These are phyloP conservation scores for Heliconius nattereri DNA, from an alignment of 1,140 invertebrate species.

Conservation along the genomic window DNA sequence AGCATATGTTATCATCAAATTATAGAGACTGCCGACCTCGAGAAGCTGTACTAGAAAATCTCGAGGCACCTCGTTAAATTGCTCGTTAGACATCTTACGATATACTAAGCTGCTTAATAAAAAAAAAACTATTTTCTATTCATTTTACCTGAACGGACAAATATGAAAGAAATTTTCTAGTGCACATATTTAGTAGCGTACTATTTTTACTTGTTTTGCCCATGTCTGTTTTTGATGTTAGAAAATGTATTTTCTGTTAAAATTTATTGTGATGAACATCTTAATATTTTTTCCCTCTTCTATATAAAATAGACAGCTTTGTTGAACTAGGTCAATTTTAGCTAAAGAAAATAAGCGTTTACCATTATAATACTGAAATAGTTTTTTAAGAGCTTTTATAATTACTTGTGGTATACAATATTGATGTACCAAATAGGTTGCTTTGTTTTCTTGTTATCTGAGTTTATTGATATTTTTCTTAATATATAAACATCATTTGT, in stretches of 20 bases:
- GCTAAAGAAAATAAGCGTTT: conserved; percentile 7
- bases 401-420: background rate
- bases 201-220: background rate
- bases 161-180: background rate
- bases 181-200: background rate
- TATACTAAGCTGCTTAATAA: background rate
- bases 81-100: background rate
- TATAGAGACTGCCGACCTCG: background rate
- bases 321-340: conserved; percentile 4
- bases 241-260: background rate
- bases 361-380: background rate
- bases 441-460: too few relatives aligned
- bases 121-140: background rate
- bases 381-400: background rate
- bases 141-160: background rate
- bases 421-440: background rate
- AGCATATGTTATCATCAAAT: background rate
- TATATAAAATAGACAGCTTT: background rate
- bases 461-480: too few relatives aligned
- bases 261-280: background rate
- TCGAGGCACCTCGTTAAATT: background rate
- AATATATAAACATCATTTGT: too few relatives aligned
- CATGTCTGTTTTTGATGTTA: background rate
- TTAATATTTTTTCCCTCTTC: background rate
- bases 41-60: conserved; percentile 3